Evolutionary conservation across 2,797 vertebrate genomes (phyloP).

Genomic region (Knipowitschia caucasica): DNA sequence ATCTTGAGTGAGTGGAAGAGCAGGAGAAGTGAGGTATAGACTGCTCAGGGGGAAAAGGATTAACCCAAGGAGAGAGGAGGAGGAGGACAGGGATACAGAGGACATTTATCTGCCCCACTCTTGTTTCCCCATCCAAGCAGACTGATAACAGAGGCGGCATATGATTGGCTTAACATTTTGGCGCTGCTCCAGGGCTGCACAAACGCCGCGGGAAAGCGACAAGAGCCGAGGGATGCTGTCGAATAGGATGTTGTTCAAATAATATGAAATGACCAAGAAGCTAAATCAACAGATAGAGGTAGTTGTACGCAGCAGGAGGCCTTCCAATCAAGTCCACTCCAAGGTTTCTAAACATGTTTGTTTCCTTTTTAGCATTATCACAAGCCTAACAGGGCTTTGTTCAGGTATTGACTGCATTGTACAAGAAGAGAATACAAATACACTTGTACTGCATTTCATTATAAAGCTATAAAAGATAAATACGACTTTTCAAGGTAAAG

Average conservation of each 20-base stretch:
- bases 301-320: slow-evolving; percentile 17
- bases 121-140: slow-evolving; percentile 58
- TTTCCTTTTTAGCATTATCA: slow-evolving; percentile 14
- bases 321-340: slow-evolving; percentile 13
- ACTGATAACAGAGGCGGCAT: slow-evolving; percentile 55
- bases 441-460: not conserved
- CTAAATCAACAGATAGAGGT: slow-evolving; percentile 15
- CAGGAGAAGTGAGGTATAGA: slow-evolving; percentile 33
- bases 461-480: not conserved
- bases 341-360: slow-evolving; percentile 29
- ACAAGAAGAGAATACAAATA: slow-evolving; percentile 8
- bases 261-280: slow-evolving; percentile 41
- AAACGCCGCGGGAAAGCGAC: slow-evolving; percentile 39
- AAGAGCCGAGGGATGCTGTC: slow-evolving; percentile 45
- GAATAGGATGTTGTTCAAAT: slow-evolving; percentile 46
- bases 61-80: slow-evolving; percentile 49
- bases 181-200: slow-evolving; percentile 41
- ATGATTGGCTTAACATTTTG: slow-evolving; percentile 61
- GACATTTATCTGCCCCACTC: slow-evolving; percentile 57
- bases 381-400: slow-evolving; percentile 19
- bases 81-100: slow-evolving; percentile 49
- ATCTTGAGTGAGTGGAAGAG: not conserved
- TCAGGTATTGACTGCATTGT: slow-evolving; percentile 10
- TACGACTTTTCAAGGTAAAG: not conserved
- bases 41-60: slow-evolving; percentile 30